Evolutionary conservation across 2,888 invertebrate genomes (phyloP), one percentile per base, ranked within the genome.

Genomic region (Sphinx pinastri): DNA sequence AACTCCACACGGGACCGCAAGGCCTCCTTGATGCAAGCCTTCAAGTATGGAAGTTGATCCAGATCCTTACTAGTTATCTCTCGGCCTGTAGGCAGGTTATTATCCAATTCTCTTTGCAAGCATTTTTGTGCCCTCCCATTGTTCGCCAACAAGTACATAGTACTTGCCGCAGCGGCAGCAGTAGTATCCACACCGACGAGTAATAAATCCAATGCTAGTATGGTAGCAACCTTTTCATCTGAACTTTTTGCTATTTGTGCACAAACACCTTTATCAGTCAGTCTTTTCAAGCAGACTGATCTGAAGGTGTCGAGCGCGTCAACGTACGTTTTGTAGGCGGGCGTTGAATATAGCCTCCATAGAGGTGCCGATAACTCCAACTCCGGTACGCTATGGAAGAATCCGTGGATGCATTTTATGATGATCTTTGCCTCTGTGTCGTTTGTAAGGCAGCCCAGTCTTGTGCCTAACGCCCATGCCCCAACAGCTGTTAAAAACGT

Each of bases 161-260:
- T 96, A 72, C 97, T 97, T 0, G 97, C 96, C 16, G 95, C 95
- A 5, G 97, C 96, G 54, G 97, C 96, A 0, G 97, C 97, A 5
- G 97, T 97, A 91, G 98, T 97, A 83, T 97, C 97, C 1, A 98
- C 96, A 13, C 97, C 98, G 73, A 98, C 98, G 19, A 97, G 91
- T 76, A 98, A 94, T 75, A 98, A 92, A 85, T 97, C 97, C 71
- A 97, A 85, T 8, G 97, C 96, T 74, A 98, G 91, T 72, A 97
- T 96, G 10, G 96, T 95, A 13, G 97, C 96, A 70, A 90, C 89
- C 75, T 92, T 92, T 67, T 87, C 85, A 6, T 93, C 93, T 54
- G 79, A 90, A 58, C 72, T 79, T 74, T 87, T 84, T 1, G 92
- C 89, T 72, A 93, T 89, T 73, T 90, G 82, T n/a, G 91, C 89